Evolutionary conservation across 2,113 vertebrate species (phyloP).

Genomic region (Donacobius atricapilla): DNA sequence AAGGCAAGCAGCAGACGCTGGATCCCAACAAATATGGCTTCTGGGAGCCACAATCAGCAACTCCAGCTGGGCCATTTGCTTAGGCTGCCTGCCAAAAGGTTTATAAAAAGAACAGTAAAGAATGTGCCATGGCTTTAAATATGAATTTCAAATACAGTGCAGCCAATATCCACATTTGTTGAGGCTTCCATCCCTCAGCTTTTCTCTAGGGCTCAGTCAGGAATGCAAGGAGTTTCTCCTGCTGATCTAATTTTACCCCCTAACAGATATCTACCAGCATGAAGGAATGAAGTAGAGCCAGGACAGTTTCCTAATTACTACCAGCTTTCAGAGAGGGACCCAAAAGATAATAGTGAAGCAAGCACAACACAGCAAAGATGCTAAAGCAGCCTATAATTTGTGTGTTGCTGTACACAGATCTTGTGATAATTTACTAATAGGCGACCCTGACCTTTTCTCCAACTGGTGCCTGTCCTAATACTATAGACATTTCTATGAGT

Average conservation of each 20-base stretch:
- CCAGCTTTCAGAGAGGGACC: not conserved
- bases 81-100: constrained; percentile 44
- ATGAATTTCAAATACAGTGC: constrained; percentile 12
- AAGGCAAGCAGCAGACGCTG: not conserved
- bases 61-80: constrained; percentile 62
- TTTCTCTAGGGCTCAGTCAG: constrained; percentile 22
- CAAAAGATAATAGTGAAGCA: not conserved
- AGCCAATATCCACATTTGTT: constrained; percentile 52
- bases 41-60: constrained; percentile 30
- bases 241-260: constrained; percentile 46
- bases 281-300: constrained; percentile 11
- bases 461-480: not conserved
- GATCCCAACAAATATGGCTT: constrained; percentile 24
- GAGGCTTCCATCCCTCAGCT: constrained; percentile 24
- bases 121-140: constrained; percentile 48
- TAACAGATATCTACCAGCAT: not conserved
- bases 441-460: not conserved
- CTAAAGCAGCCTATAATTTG: not conserved
- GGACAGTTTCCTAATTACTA: constrained; percentile 6
- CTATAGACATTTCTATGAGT: not conserved
- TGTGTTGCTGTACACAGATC: not conserved
- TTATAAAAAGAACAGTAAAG: constrained; percentile 60
- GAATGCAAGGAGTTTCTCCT: constrained; percentile 35
- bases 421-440: not conserved
- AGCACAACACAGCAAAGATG: not conserved